phyloP scores from a whole-genome alignment of 2,113 vertebrate genomes.

The Oncorhynchus masou region DNA sequence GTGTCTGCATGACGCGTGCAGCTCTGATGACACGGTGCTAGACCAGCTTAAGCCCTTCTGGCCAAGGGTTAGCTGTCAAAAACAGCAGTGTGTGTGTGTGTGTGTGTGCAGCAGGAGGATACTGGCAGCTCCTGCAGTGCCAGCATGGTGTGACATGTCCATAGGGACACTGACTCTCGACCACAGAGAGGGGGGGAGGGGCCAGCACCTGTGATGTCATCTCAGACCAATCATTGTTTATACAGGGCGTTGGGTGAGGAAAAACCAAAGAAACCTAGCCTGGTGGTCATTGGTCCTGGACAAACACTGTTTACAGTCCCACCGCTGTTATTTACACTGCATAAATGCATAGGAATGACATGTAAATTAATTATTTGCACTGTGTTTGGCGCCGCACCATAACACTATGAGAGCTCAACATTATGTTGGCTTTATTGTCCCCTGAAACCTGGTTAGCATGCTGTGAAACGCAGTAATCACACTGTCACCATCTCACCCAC shows the following conservation, averaged over 20 bases:
- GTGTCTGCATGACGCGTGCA: conserved; percentile 6
- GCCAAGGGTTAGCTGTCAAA: conserved; percentile 4
- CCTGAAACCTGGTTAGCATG: neutral
- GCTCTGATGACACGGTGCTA: conserved; percentile 34
- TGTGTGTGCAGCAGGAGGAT: conserved; percentile 8
- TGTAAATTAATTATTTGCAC: too few species aligned
- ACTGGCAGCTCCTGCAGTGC: neutral
- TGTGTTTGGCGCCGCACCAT: neutral
- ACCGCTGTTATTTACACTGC: neutral
- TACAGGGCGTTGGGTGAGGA: neutral
- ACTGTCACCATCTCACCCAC: neutral
- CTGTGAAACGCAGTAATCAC: neutral
- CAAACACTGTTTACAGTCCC: neutral
- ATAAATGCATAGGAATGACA: neutral
- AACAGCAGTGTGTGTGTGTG: neutral
- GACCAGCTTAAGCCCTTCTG: conserved; percentile 44
- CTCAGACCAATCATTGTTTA: neutral
- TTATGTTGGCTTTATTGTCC: neutral
- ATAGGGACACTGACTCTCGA: conserved; percentile 9
- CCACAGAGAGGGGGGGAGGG: conserved; percentile 34
- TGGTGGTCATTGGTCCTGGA: neutral
- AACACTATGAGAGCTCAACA: neutral
- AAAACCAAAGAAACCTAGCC: neutral
- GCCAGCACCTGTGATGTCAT: conserved; percentile 44
- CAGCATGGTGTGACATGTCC: conserved; percentile 28